Percentiles rank a stretch among this genome's conserved stretches.
Evolutionary conservation across 2,113 vertebrate genomes (phyloP).

Genomic region (Narcine bancroftii): DNA sequence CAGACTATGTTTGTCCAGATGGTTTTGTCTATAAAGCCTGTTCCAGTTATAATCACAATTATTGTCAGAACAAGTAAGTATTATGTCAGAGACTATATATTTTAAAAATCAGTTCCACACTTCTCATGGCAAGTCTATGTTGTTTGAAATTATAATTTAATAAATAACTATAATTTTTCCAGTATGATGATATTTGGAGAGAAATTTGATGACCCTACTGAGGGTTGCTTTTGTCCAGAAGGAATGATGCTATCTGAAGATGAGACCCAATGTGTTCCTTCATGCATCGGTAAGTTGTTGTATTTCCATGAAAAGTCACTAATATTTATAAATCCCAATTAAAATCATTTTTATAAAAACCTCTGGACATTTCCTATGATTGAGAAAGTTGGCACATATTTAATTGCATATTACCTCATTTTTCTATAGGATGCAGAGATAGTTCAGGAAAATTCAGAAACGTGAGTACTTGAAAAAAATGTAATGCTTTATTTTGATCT

Average conservation of each 20-base stretch:
- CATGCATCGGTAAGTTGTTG: background rate
- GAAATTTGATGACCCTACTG: background rate
- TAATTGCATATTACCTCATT: background rate
- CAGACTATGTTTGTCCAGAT: background rate
- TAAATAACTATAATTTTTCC: background rate
- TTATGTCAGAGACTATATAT: background rate
- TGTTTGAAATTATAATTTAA: background rate
- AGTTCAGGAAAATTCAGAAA: background rate
- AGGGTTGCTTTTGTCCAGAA: slow-evolving; percentile 2
- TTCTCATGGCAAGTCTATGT: background rate
- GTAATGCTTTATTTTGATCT: background rate
- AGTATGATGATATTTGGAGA: background rate
- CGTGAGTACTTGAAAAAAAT: background rate
- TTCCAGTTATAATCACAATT: background rate
- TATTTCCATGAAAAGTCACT: background rate
- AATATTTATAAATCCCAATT: background rate
- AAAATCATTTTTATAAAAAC: background rate
- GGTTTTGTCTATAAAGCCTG: slow-evolving; percentile 12
- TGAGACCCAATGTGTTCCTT: background rate
- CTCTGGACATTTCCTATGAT: too few species aligned
- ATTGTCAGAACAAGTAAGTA: slow-evolving; percentile 21
- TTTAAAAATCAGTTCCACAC: background rate
- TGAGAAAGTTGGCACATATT: background rate
- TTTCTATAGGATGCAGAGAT: slow-evolving; percentile 6
- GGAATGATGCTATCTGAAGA: slow-evolving; percentile 27